A percentile compares a stretch with the other conserved stretches of the same genome.
Conservation (phyloP, 2,797 vertebrate genomes). For the Coccyzus lansbergi region DNA sequence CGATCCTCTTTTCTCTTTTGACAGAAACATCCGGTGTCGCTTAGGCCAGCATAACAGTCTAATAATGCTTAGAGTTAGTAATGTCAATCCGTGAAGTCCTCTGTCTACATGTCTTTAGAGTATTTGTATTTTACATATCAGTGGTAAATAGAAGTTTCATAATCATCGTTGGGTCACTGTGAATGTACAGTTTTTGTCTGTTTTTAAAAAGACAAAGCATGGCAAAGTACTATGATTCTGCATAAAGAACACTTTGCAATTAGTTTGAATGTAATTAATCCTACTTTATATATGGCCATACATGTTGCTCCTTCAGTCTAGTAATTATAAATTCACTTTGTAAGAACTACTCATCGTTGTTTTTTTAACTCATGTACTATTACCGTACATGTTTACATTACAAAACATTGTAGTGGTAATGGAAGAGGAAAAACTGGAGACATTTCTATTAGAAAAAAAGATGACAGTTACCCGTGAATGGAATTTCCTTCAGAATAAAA, state of each 20-base stretch:
- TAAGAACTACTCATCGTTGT: not conserved
- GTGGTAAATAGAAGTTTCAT: not conserved
- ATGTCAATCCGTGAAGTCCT: not conserved
- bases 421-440: not conserved
- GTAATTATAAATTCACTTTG: not conserved
- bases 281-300: not conserved
- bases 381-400: not conserved
- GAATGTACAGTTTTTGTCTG: not conserved
- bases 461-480: not conserved
- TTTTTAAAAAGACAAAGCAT: not conserved
- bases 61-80: not conserved
- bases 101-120: not conserved
- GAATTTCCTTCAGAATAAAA: not conserved
- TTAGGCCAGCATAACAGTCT: not conserved
- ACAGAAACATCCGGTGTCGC: not conserved
- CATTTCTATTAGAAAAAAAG: not conserved
- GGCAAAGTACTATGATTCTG: not conserved
- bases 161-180: not conserved
- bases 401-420: not conserved
- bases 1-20: not conserved
- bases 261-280: not conserved
- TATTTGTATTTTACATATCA: not conserved
- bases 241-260: not conserved
- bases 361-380: not conserved
- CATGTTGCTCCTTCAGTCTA: not conserved